Evolutionary conservation across 2,888 invertebrate genomes (phyloP).

Genomic region (Thymelicus lineola): DNA sequence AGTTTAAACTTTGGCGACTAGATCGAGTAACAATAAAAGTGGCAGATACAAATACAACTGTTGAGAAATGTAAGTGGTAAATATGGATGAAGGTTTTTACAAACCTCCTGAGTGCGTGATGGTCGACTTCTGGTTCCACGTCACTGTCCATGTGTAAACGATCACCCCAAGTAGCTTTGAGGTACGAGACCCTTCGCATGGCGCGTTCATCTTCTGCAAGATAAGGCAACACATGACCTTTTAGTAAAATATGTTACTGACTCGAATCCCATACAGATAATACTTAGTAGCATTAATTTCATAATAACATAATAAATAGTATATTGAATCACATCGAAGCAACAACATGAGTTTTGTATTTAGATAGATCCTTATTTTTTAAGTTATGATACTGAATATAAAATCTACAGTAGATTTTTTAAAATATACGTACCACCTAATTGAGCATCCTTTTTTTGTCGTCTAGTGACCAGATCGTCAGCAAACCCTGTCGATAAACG

Average conservation of each 20-base stretch:
- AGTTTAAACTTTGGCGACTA: not conserved
- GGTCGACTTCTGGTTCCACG: slow-evolving; percentile 85
- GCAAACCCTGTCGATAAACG: slow-evolving; percentile 73
- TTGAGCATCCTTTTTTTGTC: slow-evolving; percentile 83
- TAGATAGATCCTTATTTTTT: too few species aligned
- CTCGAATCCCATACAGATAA: too few species aligned
- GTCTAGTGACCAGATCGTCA: slow-evolving; percentile 81
- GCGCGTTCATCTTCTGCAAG: slow-evolving; percentile 93
- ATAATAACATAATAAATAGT: too few species aligned
- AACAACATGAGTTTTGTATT: too few species aligned
- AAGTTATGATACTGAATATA: not conserved
- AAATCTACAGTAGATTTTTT: not conserved
- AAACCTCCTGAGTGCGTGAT: slow-evolving; percentile 87
- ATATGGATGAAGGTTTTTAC: slow-evolving; percentile 42
- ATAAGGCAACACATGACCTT: not conserved
- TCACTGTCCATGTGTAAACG: slow-evolving; percentile 90
- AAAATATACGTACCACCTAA: slow-evolving; percentile 71
- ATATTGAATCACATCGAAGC: too few species aligned
- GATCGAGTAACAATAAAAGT: not conserved
- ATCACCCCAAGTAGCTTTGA: slow-evolving; percentile 96
- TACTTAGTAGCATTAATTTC: too few species aligned
- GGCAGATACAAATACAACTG: slow-evolving; percentile 40
- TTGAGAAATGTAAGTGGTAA: slow-evolving; percentile 20
- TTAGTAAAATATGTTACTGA: not conserved
- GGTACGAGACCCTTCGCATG: slow-evolving; percentile 96